phyloP scores from a whole-genome alignment of 2,797 vertebrate species.

The Onychomys torridus region DNA sequence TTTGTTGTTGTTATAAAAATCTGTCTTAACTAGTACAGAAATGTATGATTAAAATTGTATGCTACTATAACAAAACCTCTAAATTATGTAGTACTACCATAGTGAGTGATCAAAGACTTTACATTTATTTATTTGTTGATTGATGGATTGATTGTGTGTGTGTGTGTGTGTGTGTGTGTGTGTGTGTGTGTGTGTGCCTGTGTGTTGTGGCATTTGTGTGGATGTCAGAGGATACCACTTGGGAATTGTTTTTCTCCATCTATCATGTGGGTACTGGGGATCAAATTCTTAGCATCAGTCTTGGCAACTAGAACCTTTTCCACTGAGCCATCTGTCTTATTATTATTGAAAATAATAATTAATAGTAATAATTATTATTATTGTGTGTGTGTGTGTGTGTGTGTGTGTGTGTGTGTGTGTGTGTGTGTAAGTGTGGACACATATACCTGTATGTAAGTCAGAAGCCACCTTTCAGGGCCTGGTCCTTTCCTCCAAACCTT shows the following conservation, averaged over 20 bases:
- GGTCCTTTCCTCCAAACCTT: background rate
- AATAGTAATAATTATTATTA: too few species aligned
- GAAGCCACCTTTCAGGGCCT: background rate
- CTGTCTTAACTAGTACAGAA: background rate
- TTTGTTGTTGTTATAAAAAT: background rate
- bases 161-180: background rate
- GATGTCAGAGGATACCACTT: background rate
- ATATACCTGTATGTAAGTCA: background rate
- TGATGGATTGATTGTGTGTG: background rate
- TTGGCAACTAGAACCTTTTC: background rate
- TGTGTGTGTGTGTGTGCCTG: background rate
- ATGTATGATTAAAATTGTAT: slow-evolving; percentile 7
- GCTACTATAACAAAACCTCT: background rate
- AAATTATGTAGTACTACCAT: background rate
- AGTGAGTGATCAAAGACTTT: background rate
- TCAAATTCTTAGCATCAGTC: background rate
- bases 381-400: background rate
- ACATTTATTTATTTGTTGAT: background rate
- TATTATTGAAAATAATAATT: too few species aligned
- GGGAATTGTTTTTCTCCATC: background rate
- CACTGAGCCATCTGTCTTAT: background rate
- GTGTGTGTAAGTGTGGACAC: background rate
- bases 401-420: background rate
- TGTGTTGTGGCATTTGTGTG: background rate
- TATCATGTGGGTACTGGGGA: background rate